phyloP scores from a whole-genome alignment of 2,888 invertebrate genomes.

The Lycaena phlaeas region DNA sequence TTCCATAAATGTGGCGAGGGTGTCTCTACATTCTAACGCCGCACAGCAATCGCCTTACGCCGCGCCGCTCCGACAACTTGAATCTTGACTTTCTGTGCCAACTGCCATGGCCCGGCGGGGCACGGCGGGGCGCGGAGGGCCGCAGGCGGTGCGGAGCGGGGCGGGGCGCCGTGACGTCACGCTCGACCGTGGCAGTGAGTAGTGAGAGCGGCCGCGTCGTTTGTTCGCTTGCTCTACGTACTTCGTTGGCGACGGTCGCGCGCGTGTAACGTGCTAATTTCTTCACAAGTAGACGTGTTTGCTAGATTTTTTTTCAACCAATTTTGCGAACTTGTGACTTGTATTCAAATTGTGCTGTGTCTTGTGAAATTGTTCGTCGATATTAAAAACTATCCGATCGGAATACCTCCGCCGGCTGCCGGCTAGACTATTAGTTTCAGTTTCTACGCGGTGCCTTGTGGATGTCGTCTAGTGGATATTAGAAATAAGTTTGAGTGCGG shows the following conservation, averaged over 20 bases:
- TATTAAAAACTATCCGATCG: conserved; percentile 30
- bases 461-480: conserved; percentile 38
- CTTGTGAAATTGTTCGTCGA: conserved; percentile 39
- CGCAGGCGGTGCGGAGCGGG: conserved; percentile 26
- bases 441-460: conserved; percentile 45
- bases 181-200: conserved; percentile 71
- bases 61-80: conserved; percentile 43
- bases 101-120: conserved; percentile 47
- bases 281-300: conserved; percentile 41
- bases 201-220: conserved; percentile 66
- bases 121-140: conserved; percentile 26
- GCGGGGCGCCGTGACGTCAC: conserved; percentile 60
- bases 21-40: conserved; percentile 14
- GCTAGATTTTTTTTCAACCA: conserved; percentile 29
- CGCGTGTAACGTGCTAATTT: conserved; percentile 55
- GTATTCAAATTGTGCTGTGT: conserved; percentile 53
- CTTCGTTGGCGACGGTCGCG: conserved; percentile 66
- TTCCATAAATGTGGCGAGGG: conserved; percentile 52
- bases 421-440: conserved; percentile 50
- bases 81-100: conserved; percentile 67
- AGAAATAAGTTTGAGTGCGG: conserved; percentile 59
- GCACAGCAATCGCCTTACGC: not conserved
- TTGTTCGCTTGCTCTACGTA: conserved; percentile 56
- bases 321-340: conserved; percentile 41
- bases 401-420: conserved; percentile 35